Conservation (phyloP, 2,797 vertebrate species). For the Huso huso region DNA sequence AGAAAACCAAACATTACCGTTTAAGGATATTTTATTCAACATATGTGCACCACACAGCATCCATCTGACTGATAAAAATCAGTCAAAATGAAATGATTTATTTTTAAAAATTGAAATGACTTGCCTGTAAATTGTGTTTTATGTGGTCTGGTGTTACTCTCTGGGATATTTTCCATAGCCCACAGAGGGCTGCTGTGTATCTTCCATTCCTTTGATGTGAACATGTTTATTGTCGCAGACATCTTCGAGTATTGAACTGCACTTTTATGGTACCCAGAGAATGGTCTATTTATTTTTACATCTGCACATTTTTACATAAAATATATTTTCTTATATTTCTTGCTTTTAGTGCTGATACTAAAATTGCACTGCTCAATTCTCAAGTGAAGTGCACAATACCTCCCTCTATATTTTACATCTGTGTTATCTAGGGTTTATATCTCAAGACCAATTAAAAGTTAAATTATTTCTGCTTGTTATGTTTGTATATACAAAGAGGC, state of each 20-base stretch:
- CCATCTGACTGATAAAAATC: constrained; percentile 36
- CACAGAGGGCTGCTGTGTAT: constrained; percentile 49
- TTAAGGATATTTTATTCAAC: too few relatives aligned
- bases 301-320: too few relatives aligned
- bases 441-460: too few relatives aligned
- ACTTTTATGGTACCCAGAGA: constrained; percentile 44
- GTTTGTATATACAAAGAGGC: too few relatives aligned
- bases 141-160: constrained; percentile 33
- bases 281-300: constrained; percentile 59
- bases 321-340: too few relatives aligned
- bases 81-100: constrained; percentile 21
- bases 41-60: constrained; percentile 22
- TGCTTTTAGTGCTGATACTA: too few relatives aligned
- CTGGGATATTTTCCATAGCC: constrained; percentile 43
- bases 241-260: constrained; percentile 47
- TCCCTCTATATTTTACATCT: too few relatives aligned
- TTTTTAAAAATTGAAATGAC: constrained; percentile 11
- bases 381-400: too few relatives aligned
- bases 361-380: too few relatives aligned
- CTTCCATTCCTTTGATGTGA: constrained; percentile 60
- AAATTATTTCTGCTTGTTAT: too few relatives aligned
- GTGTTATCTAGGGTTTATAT: too few relatives aligned
- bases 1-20: too few relatives aligned
- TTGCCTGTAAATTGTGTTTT: constrained; percentile 29
- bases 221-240: constrained; percentile 55